Conservation (phyloP, 2,113 vertebrate genomes). For the Thomomys bottae region DNA sequence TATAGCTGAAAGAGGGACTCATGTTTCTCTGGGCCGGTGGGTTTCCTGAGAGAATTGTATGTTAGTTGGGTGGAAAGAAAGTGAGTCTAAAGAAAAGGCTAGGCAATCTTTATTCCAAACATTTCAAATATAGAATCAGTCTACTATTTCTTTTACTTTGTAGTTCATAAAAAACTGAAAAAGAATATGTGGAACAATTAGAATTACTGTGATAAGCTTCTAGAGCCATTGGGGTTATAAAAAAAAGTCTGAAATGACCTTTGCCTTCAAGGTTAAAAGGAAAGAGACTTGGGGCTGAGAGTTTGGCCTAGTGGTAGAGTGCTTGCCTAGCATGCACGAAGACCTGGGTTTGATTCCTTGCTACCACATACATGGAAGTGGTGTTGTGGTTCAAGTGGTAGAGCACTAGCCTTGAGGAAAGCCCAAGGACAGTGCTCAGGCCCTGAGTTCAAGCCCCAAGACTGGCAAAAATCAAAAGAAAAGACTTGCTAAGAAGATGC, state of each 20-base stretch:
- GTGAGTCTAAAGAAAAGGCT: neutral
- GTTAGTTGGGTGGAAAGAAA: slow-evolving; percentile 18
- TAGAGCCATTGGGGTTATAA: neutral
- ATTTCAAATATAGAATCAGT: neutral
- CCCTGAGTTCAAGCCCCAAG: too few relatives aligned
- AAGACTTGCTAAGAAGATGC: too few relatives aligned
- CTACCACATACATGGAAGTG: too few relatives aligned
- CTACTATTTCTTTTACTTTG: neutral
- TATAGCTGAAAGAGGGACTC: neutral
- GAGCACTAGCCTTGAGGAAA: too few relatives aligned
- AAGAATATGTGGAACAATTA: neutral
- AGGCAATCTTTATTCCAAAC: neutral
- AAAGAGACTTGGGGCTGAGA: neutral
- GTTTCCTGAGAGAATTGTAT: slow-evolving; percentile 9
- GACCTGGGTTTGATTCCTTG: too few relatives aligned
- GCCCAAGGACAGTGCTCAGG: too few relatives aligned
- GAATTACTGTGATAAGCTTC: neutral
- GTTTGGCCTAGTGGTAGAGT: too few relatives aligned
- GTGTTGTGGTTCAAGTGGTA: too few relatives aligned
- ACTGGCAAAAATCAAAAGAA: too few relatives aligned
- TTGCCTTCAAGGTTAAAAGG: slow-evolving; percentile 14
- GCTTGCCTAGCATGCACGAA: neutral
- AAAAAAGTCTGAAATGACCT: neutral
- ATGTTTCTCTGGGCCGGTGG: neutral
- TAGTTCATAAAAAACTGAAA: slow-evolving; percentile 17